Base-by-base conservation (phyloP, 2,113 vertebrate genomes). In the Leiothrix lutea region DNA sequence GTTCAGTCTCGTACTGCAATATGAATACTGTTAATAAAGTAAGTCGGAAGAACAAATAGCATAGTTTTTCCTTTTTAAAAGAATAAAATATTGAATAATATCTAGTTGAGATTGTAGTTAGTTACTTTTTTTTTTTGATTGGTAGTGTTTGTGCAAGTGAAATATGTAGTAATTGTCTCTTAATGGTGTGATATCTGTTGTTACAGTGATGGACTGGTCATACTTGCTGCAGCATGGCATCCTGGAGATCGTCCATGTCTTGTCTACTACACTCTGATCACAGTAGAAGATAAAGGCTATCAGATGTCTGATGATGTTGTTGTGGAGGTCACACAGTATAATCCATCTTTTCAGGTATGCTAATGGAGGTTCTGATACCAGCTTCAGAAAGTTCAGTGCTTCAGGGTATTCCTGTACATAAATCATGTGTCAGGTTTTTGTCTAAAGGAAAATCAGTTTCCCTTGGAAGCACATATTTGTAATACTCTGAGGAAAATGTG, bases 241-340 rank as follows among this genome's bases (percentile, higher is more conserved):
- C 98, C 97, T 4, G 97, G 98, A 16, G 99, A 99, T 94, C 88
- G 17, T 7, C 99, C 99, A 0, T 99, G 99, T 60, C 97, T 99
- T 81, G 96, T 98, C 24, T 99, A 99, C 96, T 99, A 99, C 96
- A 99, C 98, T 86, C 97, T 99, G 90, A 61, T 99, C 96, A 99
- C 98, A 9, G 95, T 99, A 33, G 98, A 98, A 86, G 99, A 99
- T 82, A 96, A 92, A 12, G 98, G 98, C n/a, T 94, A 62, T 65
- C 82, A 98, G 53, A 97, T 98, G 94, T 98, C 98, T 19, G 99
- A 99, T 60, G 97, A 98, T 2, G 94, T 99, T n/a, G 97, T 97
- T 3, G 98, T 99, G 64, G 99, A 99, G 87, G 99, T 99, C 91
- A 99, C 99, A 54, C 99, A 99, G 65, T 98, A 99, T 96, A 99